Conservation (phyloP, 2,888 invertebrate species). For the Drosophila nr. fundita region DNA sequence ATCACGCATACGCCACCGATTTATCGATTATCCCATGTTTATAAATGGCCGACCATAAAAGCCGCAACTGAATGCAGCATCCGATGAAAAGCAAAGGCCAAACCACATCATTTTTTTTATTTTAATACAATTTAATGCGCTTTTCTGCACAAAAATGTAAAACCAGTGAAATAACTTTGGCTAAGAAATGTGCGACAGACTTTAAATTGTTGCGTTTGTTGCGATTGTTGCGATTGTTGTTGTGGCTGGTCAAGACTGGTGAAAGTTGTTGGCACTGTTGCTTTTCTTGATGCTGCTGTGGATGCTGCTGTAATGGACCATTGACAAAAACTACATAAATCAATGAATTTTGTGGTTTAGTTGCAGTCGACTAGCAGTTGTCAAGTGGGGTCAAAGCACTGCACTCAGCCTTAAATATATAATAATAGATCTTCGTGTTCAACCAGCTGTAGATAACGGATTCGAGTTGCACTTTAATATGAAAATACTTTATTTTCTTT, state of each 20-base stretch:
- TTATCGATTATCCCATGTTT: conserved; percentile 29
- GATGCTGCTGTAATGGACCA: conserved; percentile 39
- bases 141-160: conserved; percentile 36
- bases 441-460: not conserved
- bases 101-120: conserved; percentile 35
- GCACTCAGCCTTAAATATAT: conserved; percentile 15
- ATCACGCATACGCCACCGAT: conserved; percentile 52
- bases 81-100: conserved; percentile 31
- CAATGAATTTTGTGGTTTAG: conserved; percentile 53
- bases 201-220: conserved; percentile 34
- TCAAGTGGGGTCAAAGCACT: conserved; percentile 20
- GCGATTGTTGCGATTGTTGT: conserved; percentile 27
- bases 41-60: conserved; percentile 29
- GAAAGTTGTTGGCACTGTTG: conserved; percentile 63
- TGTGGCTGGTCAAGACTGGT: conserved; percentile 40
- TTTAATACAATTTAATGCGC: conserved; percentile 33
- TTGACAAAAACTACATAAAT: conserved; percentile 61
- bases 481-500: not conserved
- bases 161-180: conserved; percentile 58
- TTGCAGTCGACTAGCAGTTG: conserved; percentile 18
- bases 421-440: not conserved
- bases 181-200: conserved; percentile 45
- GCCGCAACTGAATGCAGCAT: conserved; percentile 6
- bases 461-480: not conserved
- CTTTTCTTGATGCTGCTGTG: conserved; percentile 12